Evolutionary conservation across 1,140 invertebrate genomes (phyloP), one percentile per base, ranked within the genome.

Genomic region (Bursaphelenchus mucronatus): DNA sequence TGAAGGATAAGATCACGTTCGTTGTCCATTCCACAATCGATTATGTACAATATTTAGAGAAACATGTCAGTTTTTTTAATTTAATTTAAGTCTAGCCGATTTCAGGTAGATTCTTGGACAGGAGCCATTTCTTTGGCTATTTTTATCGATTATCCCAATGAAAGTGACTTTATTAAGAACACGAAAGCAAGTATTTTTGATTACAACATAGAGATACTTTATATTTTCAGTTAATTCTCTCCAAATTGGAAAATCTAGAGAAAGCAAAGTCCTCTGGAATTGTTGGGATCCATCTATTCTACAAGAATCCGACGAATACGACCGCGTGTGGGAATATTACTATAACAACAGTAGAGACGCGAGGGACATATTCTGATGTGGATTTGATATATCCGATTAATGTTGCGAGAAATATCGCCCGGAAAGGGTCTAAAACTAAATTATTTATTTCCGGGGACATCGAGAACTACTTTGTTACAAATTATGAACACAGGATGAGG

Each of bases 371-470:
- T 21, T 21, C 8, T 10, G 10, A 6, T 30, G 30, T 59, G 40
- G n/a, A 13, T 13, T 50, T 7, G n/a, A 65, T 64, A n/a, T 66
- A 66, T 55, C 64, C 64, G 8, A 66, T 66, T 13, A 66, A 66
- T 41, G 44, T 44, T 13, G 64, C 64, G 6, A 51, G 64, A 19
- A 66, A 66, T 54, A 66, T 66, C 54, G 65, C 67, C 9, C 53
- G 65, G 9, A 17, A 17, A 13, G 66, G 63, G 10, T 9, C 19
- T 7, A 13, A 61, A 40, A 67, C 63, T n/a, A 30, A 40, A 49
- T 57, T 67, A 10, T 67, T 67, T 39, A 30, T 67, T 54, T 69
- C 66, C 30, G 65, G 66, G 9, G 65, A 67, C n/a, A 45, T 67
- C 19, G 65, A 67, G 44, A 21, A 67, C 19, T 13, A 56, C n/a